Evolutionary conservation across 1,140 invertebrate genomes (phyloP).

Genomic region (Aphelenchoides fujianensis): DNA sequence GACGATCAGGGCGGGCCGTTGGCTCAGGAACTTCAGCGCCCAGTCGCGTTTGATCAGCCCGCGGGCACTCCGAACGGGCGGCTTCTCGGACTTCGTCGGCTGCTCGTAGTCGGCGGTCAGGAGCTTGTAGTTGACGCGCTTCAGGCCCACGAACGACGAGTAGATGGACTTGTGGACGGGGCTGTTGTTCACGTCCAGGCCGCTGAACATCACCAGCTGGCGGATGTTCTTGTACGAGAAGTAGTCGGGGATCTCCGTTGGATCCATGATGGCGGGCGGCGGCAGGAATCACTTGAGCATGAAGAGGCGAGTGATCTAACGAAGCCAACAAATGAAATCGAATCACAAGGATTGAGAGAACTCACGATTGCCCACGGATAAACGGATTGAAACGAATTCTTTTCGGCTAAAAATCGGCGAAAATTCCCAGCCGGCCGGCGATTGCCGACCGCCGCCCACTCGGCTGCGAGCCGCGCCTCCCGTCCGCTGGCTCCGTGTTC

Average conservation of each 20-base stretch:
- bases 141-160: slow-evolving; percentile 20
- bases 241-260: slow-evolving; percentile 46
- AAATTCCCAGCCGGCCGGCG: too few species aligned
- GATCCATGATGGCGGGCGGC: slow-evolving; percentile 35
- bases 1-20: slow-evolving; percentile 85
- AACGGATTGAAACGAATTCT: too few species aligned
- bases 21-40: slow-evolving; percentile 86
- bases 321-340: too few species aligned
- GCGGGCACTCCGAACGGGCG: not conserved
- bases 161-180: slow-evolving; percentile 39
- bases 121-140: slow-evolving; percentile 33
- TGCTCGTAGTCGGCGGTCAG: slow-evolving; percentile 33
- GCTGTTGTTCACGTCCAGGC: slow-evolving; percentile 38
- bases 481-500: too few species aligned
- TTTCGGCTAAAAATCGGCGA: too few species aligned
- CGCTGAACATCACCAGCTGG: slow-evolving; percentile 44
- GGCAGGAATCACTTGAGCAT: not conserved
- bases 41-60: slow-evolving; percentile 68
- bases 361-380: too few species aligned
- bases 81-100: slow-evolving; percentile 19
- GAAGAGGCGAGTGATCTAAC: too few species aligned
- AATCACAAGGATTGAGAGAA: too few species aligned
- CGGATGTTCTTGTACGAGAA: slow-evolving; percentile 23
- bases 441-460: too few species aligned
- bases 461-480: too few species aligned